Conservation (phyloP, 2,888 invertebrate species). For the Protophormia terraenovae region DNA sequence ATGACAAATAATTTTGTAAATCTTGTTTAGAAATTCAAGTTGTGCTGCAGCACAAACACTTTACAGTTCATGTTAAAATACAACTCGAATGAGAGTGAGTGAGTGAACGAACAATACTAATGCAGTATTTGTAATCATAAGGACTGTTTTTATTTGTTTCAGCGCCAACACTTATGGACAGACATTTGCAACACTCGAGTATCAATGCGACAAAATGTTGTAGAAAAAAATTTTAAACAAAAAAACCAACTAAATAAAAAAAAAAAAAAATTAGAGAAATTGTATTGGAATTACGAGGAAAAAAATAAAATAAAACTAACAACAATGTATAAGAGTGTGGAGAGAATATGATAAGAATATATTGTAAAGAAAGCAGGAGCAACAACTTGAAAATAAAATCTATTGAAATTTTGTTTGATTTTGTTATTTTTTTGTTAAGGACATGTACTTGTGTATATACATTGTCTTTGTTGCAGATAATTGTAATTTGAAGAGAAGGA, state of each 20-base stretch:
- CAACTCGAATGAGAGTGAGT: too few species aligned
- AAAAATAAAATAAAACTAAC: constrained; percentile 55
- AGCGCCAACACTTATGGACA: constrained; percentile 50
- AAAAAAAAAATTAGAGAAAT: constrained; percentile 49
- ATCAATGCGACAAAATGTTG: constrained; percentile 60
- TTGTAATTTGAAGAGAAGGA: constrained; percentile 56
- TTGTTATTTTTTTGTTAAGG: neutral
- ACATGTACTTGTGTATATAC: constrained; percentile 33
- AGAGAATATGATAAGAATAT: constrained; percentile 35
- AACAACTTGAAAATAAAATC: constrained; percentile 52
- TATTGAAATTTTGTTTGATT: constrained; percentile 22
- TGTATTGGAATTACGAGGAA: constrained; percentile 63
- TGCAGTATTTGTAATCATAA: constrained; percentile 55
- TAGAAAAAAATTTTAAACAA: too few species aligned
- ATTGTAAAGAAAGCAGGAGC: neutral
- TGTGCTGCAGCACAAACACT: constrained; percentile 44
- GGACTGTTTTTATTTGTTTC: constrained; percentile 46
- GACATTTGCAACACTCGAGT: constrained; percentile 43
- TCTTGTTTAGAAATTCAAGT: constrained; percentile 53
- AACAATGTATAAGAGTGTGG: constrained; percentile 20
- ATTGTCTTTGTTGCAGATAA: constrained; percentile 59
- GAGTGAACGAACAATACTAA: constrained; percentile 19
- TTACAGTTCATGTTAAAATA: constrained; percentile 24
- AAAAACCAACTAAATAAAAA: neutral
- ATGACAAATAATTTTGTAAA: constrained; percentile 44